Base-by-base conservation (phyloP, 1,140 invertebrate genomes). In the Bombus polaris region DNA sequence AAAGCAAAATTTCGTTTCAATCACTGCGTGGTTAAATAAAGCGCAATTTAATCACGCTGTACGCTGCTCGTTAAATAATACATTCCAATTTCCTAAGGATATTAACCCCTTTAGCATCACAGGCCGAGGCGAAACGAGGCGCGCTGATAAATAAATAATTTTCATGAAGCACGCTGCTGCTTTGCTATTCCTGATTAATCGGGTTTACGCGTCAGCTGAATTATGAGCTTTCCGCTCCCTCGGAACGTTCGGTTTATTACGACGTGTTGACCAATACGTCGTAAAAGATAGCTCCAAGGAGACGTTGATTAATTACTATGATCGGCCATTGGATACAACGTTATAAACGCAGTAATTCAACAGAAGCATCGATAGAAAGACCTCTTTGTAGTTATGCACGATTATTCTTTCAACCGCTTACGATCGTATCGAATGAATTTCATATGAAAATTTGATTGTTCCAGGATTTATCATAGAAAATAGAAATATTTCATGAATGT, bases 71-170 rank as follows among this genome's bases (percentile, higher is more conserved):
- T 53, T 85, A 85, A 87, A 87, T 85, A 81, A 87, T 81, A 85
- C 42, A 81, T 85, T 76, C 71, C 86, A 87, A 87, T 87, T 87
- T 81, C 83, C 86, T 77, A 85, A 81, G 83, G 76, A 87, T 81
- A 87, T 85, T 85, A 87, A 87, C 83, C 86, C 77, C 76, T 85
- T 85, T 76, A 78, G 71, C 32, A 28, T 5, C 42, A 18, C 22
- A 25, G 66, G 66, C 28, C 35, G 68, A 25, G 37, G 42, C 35
- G 76, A 68, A 85, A 81, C 72, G 22, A 0, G 35, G 71, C 37
- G 71, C 25, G 1, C 28, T 22, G 32, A 12, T 85, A 79, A 85
- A 87, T 87, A 87, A 87, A 87, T 85, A 47, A 87, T 87, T 80
- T 87, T 66, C 28, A 83, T 37, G 81, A 78, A 78, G 68, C 74